Evolutionary conservation across 2,113 vertebrate species (phyloP), one percentile per base, ranked within the genome.

Genomic region (Tretioscincus oriximinensis): DNA sequence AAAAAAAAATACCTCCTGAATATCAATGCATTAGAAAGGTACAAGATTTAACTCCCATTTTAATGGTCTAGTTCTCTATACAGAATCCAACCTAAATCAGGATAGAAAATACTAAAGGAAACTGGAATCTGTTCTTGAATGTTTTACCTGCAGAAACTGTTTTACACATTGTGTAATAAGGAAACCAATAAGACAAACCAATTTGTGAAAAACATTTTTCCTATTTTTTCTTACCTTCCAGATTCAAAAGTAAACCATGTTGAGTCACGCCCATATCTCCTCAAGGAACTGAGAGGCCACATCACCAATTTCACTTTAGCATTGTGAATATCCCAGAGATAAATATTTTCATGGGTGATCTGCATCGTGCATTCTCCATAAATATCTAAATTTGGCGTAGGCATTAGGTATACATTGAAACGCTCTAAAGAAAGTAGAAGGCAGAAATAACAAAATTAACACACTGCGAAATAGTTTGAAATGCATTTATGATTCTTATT

Each of bases 291-390:
- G 87, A 99, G 97, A 14, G 98, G 98, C 98, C 98, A 99, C 98
- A 98, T 99, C 90, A 99, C 96, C 89, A 99, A 94, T 89, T 98
- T 99, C 88, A 99, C 96, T 89, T 98, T 97, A 85, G 98, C 96
- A 61, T 99, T 99, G 95, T 99, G 98, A 87, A 99, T 97, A 89
- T 99, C 98, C 98, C 98, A 99, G 91, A 99, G 97, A 95, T 99
- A 98, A 93, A 99, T 99, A 94, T 99, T 99, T 92, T 99, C 98
- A 54, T 99, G 98, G 12, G 98, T 99, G 92, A 99, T 99, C 94
- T 99, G 98, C 98, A 99, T 99, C 83, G 98, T 99, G 94, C 98
- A 99, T 94, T 99, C 98, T 11, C 98, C 98, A 45, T 99, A 99
- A 94, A 99, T 99, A 93, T 99, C 98, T 96, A 99, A 95, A 94